Conservation (phyloP, 2,888 invertebrate genomes). For the Drosophila pseudotakahashii region DNA sequence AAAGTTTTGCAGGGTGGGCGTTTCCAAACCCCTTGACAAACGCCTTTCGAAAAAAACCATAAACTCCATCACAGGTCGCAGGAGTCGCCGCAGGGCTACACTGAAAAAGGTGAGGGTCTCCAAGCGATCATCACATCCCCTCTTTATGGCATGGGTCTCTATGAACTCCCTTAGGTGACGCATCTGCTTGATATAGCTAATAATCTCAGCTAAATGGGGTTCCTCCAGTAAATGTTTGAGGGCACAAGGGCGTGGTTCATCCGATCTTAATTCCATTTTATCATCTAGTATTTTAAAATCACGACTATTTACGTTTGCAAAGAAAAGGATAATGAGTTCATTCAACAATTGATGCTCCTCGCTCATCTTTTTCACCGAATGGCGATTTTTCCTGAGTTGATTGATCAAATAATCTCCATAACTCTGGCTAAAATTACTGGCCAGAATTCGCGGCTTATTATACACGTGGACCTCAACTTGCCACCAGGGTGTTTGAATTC, state of each 20-base stretch:
- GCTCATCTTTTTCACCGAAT: not conserved
- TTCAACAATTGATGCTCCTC: constrained; percentile 33
- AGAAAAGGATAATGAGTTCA: constrained; percentile 44
- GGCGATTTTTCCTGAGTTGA: not conserved
- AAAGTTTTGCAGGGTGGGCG: constrained; percentile 5
- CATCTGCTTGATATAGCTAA: constrained; percentile 40
- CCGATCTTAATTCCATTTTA: constrained; percentile 11
- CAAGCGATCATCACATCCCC: not conserved
- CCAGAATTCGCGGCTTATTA: not conserved
- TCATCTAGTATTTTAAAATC: constrained; percentile 27
- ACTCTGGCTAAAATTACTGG: not conserved
- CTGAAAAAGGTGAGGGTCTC: constrained; percentile 12
- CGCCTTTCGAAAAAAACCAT: constrained; percentile 35
- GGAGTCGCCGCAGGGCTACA: constrained; percentile 29
- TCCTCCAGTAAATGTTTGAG: not conserved
- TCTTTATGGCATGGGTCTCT: not conserved
- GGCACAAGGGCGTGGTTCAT: not conserved
- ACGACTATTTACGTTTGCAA: constrained; percentile 14
- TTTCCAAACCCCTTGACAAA: not conserved
- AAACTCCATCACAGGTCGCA: constrained; percentile 49
- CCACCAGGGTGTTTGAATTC: constrained; percentile 7
- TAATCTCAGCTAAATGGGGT: constrained; percentile 1
- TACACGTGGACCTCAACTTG: constrained; percentile 13
- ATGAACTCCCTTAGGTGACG: constrained; percentile 37
- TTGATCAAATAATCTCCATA: constrained; percentile 26